These are phyloP conservation scores for Himalopsyche japonica DNA, from an alignment of 2,888 invertebrate genomes.

Conservation along the genomic window DNA sequence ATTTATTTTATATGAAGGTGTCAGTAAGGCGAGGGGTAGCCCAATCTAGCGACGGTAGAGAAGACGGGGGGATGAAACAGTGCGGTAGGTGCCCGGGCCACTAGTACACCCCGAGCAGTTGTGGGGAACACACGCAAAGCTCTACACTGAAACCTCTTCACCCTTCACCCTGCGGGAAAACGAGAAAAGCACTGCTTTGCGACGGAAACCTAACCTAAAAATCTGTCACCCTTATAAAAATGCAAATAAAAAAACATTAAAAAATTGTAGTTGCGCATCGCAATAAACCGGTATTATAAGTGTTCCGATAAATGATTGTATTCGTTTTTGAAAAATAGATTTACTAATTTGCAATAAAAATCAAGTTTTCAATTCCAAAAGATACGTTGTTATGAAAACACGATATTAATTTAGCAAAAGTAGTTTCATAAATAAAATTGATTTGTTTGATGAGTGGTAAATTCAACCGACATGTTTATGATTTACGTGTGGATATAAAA, in stretches of 20 bases:
- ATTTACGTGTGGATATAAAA: not conserved
- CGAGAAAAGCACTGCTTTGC: not conserved
- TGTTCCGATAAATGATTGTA: not conserved
- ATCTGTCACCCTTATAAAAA: not conserved
- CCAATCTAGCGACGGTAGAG: not conserved
- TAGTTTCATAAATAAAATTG: not conserved
- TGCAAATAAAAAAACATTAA: not conserved
- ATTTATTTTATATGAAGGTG: not conserved
- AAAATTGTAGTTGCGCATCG: not conserved
- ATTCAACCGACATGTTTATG: not conserved
- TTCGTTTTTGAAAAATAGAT: not conserved
- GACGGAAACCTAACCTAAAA: not conserved
- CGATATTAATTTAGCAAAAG: not conserved
- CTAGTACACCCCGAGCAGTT: slow-evolving; percentile 20
- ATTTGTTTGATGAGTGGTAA: not conserved
- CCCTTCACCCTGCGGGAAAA: not conserved
- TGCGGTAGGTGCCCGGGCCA: slow-evolving; percentile 20
- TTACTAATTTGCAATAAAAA: not conserved
- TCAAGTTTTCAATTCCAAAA: not conserved
- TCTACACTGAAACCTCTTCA: not conserved
- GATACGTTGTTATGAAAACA: not conserved
- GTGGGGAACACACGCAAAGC: slow-evolving; percentile 14
- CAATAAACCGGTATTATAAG: not conserved
- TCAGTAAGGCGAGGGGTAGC: not conserved
- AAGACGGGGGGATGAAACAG: slow-evolving; percentile 19